phyloP scores from a whole-genome alignment of 2,888 invertebrate genomes.

The Eilema depressum region DNA sequence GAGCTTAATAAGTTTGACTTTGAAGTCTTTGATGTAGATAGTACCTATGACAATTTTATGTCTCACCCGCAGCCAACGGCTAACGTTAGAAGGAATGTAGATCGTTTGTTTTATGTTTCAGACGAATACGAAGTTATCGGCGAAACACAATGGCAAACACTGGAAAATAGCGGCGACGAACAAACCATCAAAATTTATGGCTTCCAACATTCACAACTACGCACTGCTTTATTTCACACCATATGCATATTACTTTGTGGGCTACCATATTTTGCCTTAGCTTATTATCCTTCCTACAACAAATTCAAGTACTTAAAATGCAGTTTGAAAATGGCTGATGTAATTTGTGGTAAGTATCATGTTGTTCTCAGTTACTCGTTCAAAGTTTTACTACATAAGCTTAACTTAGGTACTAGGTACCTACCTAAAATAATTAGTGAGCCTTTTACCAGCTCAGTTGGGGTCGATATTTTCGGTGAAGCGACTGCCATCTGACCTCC shows the following conservation, averaged over 20 bases:
- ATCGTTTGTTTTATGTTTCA: conserved; percentile 65
- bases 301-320: conserved; percentile 85
- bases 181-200: conserved; percentile 83
- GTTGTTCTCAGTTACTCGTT: neutral
- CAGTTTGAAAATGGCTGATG: conserved; percentile 85
- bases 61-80: neutral
- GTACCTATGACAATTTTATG: neutral
- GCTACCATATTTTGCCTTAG: conserved; percentile 85
- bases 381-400: neutral
- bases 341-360: conserved; percentile 83
- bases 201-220: conserved; percentile 78
- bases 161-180: conserved; percentile 83
- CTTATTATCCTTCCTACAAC: conserved; percentile 86
- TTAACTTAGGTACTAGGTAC: neutral
- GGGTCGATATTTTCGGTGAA: too few relatives aligned
- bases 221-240: conserved; percentile 81
- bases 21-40: conserved; percentile 1
- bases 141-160: conserved; percentile 83
- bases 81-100: conserved; percentile 49
- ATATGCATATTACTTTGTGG: conserved; percentile 83
- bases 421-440: neutral
- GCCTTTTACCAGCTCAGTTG: neutral
- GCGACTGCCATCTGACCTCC: too few relatives aligned
- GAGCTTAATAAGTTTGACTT: conserved; percentile 19
- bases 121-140: conserved; percentile 87